phyloP scores from a whole-genome alignment of 2,113 vertebrate genomes.

The Myodes glareolus region DNA sequence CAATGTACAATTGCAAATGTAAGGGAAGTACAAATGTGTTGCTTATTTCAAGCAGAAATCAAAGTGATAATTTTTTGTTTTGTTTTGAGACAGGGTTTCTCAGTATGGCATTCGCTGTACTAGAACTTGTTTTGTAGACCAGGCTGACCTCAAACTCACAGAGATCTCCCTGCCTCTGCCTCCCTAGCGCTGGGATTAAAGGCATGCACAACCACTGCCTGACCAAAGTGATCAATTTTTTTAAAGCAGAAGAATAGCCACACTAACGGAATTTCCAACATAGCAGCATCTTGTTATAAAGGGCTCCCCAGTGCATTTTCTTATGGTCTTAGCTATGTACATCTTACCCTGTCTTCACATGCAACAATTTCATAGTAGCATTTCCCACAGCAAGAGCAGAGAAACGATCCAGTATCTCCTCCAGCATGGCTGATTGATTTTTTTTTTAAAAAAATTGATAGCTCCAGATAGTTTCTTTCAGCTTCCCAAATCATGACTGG shows the following conservation, averaged over 20 bases:
- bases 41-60: constrained; percentile 28
- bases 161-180: no score
- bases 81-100: no score
- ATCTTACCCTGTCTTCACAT: constrained; percentile 36
- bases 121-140: no score
- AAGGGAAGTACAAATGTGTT: background rate
- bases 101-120: accelerated
- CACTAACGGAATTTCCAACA: background rate
- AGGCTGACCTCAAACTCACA: no score
- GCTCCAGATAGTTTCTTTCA: constrained; percentile 31
- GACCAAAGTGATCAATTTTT: background rate
- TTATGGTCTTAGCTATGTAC: background rate
- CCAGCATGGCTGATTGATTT: background rate
- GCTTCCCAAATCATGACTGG: constrained; percentile 21
- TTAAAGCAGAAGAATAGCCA: background rate
- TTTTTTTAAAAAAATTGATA: background rate
- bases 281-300: background rate
- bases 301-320: background rate
- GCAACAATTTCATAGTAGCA: constrained; percentile 20
- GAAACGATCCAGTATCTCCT: background rate
- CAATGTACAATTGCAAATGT: background rate
- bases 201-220: no score
- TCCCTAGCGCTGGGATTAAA: no score
- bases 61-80: background rate
- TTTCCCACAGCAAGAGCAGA: constrained; percentile 40